Evolutionary conservation across 2,888 invertebrate genomes (phyloP), one percentile per base, ranked within the genome.

Genomic region (Mythimna vitellina): DNA sequence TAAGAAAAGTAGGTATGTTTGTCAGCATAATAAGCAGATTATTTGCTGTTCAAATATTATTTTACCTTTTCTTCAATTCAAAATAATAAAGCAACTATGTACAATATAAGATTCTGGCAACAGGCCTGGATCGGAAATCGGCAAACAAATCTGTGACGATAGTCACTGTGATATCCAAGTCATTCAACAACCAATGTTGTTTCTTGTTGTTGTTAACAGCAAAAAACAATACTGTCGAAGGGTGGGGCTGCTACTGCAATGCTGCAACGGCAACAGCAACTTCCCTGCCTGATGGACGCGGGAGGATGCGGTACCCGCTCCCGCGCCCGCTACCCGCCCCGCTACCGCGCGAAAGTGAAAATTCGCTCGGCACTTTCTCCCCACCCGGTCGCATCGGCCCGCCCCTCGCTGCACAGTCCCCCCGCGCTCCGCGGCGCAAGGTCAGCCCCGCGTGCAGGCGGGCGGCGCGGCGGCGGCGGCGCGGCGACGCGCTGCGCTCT

Each of bases 401-500:
- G 86, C 86, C 86, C 86, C 85, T 84, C 85, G 82, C 82, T 85
- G 88, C 87, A 85, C 85, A 93, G 88, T 87, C 80, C 82, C 86
- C 81, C 87, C 74, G 58, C 60, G 38, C 90, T 90, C 89, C 90
- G 86, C 90, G 88, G 87, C 92, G 91, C 92, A 91, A 92, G 93
- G 92, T 92, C 93, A 93, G 93, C 92, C 92, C 92, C 91, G 92
- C 91, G 85, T 90, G 91, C 92, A 91, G 90, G 91, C 92, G 92
- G 93, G 95, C 87, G 89, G 89, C 88, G 89, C 92, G 93, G 95
- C 92, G 93, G 95, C 92, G 93, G 94, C 87, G 88, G 87, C 87
- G 93, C 92, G 91, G 92, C 92, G 93, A 92, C 93, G 93, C 93
- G 96, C 96, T 95, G 95, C 96, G 96, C 95, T 97, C 97, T 97